These are phyloP conservation scores for Bombus balteatus DNA, from an alignment of 1,140 invertebrate genomes.

Conservation along the genomic window DNA sequence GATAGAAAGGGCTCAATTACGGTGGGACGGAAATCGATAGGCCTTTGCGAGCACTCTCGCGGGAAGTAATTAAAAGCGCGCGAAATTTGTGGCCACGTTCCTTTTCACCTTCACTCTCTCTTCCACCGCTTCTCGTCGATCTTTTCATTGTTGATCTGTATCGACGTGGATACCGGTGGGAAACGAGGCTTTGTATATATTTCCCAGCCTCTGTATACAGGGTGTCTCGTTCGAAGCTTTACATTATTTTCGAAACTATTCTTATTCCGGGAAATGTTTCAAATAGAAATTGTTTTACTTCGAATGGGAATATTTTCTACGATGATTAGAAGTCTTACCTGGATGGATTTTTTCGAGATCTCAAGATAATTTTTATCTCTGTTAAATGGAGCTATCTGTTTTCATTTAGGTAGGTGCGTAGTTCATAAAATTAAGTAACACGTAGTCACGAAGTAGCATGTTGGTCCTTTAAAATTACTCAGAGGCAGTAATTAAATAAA, in stretches of 20 bases:
- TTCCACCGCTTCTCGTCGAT: too few relatives aligned
- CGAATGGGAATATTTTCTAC: too few relatives aligned
- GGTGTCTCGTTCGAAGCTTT: neutral
- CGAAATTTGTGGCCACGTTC: constrained; percentile 62
- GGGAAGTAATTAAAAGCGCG: constrained; percentile 66
- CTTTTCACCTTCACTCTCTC: neutral
- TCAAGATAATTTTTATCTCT: too few relatives aligned
- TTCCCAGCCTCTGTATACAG: neutral
- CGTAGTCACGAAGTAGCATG: too few relatives aligned
- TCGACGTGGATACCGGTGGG: neutral
- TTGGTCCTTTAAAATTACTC: too few relatives aligned
- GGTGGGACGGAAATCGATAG: constrained; percentile 63
- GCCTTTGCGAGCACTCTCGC: constrained; percentile 43
- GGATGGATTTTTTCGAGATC: too few relatives aligned
- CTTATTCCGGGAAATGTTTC: too few relatives aligned
- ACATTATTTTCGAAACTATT: neutral
- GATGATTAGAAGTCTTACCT: too few relatives aligned
- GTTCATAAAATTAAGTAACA: too few relatives aligned
- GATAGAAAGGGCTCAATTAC: constrained; percentile 49
- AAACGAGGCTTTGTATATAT: neutral
- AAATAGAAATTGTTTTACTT: too few relatives aligned
- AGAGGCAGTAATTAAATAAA: neutral
- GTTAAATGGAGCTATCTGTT: too few relatives aligned
- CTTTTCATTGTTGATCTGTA: constrained; percentile 37
- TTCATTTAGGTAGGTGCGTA: too few relatives aligned